These are phyloP conservation scores for Solenopsis fugax DNA, from an alignment of 1,140 invertebrate genomes.

Conservation along the genomic window DNA sequence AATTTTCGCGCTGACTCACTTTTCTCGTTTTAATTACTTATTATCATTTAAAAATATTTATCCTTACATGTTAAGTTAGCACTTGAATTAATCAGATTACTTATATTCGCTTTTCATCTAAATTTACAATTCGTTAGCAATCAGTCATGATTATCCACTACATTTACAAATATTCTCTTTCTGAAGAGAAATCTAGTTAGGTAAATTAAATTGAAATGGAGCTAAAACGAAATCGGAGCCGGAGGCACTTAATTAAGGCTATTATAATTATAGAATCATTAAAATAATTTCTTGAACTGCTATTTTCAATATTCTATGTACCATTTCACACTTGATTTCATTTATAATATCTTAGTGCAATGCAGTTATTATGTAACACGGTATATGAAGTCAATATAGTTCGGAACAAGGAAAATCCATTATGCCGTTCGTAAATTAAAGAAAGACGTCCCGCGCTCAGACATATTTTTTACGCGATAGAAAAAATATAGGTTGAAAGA, in stretches of 20 bases:
- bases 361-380: not conserved
- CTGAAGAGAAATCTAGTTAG: not conserved
- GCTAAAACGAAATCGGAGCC: not conserved
- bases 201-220: not conserved
- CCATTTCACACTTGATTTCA: not conserved
- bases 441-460: not conserved
- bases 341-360: not conserved
- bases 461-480: not conserved
- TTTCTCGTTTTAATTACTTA: too few relatives aligned
- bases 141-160: not conserved
- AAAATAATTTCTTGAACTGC: not conserved
- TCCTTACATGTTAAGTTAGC: not conserved
- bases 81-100: not conserved
- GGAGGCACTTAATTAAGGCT: not conserved
- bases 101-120: constrained; percentile 4
- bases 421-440: not conserved
- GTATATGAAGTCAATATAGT: not conserved
- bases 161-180: constrained; percentile 8
- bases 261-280: constrained; percentile 5
- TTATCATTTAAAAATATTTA: not conserved
- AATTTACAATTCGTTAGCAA: not conserved
- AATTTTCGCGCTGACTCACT: too few relatives aligned
- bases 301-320: not conserved
- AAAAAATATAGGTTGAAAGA: not conserved
- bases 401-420: not conserved